Evolutionary conservation across 2,797 vertebrate species (phyloP).

Genomic region (Acrossocheilus wenchowensis): DNA sequence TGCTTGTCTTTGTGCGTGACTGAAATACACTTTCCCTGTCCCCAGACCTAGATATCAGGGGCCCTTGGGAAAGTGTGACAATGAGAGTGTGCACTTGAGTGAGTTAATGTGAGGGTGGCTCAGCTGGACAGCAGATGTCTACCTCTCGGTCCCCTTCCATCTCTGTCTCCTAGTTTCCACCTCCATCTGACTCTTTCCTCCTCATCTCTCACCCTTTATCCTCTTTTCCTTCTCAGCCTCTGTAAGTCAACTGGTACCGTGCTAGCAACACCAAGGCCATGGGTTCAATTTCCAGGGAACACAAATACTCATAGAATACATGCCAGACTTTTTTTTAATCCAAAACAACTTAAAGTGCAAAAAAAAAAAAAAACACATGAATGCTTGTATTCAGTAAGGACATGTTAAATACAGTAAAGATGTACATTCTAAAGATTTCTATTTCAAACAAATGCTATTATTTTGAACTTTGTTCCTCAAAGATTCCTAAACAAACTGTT

Average conservation of each 20-base stretch:
- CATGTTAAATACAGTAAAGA: not conserved
- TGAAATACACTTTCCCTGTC: conserved; percentile 55
- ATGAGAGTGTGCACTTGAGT: conserved; percentile 66
- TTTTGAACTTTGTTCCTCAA: not conserved
- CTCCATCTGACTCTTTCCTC: conserved; percentile 50
- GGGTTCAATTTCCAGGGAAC: not conserved
- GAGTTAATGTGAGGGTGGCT: conserved; percentile 66
- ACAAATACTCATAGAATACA: conserved; percentile 4
- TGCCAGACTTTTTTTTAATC: not conserved
- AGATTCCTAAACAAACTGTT: not conserved
- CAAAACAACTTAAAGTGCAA: not conserved
- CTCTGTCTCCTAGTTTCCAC: conserved; percentile 62
- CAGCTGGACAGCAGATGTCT: conserved; percentile 74
- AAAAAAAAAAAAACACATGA: not conserved
- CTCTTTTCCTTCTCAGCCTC: conserved; percentile 34
- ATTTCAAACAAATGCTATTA: not conserved
- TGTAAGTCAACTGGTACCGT: not conserved
- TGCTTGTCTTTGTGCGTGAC: conserved; percentile 46
- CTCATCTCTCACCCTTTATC: conserved; percentile 30
- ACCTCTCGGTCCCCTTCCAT: conserved; percentile 61
- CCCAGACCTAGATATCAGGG: conserved; percentile 61
- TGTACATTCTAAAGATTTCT: not conserved
- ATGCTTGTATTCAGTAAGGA: not conserved
- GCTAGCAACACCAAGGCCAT: not conserved
- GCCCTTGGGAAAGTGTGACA: conserved; percentile 71